phyloP scores from a whole-genome alignment of 2,888 invertebrate genomes.

The Bursaphelenchus okinawaensis region DNA sequence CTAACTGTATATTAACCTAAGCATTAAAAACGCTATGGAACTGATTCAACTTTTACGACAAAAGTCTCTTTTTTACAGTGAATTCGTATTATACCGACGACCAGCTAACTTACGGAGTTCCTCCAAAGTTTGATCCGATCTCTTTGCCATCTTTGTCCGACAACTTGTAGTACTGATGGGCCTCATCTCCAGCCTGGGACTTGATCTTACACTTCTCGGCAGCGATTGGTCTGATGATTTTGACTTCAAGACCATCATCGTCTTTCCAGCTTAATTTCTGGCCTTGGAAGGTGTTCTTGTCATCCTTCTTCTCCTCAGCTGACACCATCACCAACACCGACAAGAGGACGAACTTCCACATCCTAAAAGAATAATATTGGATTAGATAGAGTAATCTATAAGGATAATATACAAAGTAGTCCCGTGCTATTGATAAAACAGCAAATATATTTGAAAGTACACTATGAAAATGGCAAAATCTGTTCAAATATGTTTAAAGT shows the following conservation, averaged over 20 bases:
- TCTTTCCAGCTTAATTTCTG: conserved; percentile 52
- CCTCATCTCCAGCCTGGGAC: conserved; percentile 37
- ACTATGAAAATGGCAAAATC: too few species aligned
- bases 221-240: conserved; percentile 53
- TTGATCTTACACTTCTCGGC: conserved; percentile 54
- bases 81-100: not conserved
- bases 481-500: too few species aligned
- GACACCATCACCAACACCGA: not conserved
- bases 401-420: too few species aligned
- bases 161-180: conserved; percentile 55
- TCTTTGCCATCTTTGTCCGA: conserved; percentile 55
- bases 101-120: conserved; percentile 48
- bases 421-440: too few species aligned
- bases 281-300: conserved; percentile 33
- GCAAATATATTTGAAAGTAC: too few species aligned
- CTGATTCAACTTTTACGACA: not conserved
- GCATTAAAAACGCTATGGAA: too few species aligned
- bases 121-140: conserved; percentile 55
- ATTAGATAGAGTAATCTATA: too few species aligned
- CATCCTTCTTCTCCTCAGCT: conserved; percentile 11
- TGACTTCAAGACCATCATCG: conserved; percentile 45
- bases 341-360: not conserved
- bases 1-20: too few species aligned
- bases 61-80: not conserved
- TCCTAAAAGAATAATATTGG: too few species aligned